Evolutionary conservation across 2,797 vertebrate species (phyloP).

Genomic region (Enoplosus armatus): DNA sequence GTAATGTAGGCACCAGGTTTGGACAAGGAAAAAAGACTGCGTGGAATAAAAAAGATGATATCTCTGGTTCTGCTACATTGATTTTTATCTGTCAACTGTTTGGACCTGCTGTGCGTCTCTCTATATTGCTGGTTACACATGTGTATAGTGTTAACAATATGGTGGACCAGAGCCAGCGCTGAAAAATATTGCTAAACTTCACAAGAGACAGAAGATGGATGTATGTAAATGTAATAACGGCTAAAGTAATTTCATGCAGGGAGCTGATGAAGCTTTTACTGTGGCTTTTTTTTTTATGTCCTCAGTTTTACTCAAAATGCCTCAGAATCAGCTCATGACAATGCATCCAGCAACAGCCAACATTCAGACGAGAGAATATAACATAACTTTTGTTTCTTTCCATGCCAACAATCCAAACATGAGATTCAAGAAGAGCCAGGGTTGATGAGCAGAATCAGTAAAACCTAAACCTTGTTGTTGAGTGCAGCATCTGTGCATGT

Average conservation of each 20-base stretch:
- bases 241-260: background rate
- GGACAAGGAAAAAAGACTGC: background rate
- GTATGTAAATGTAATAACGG: background rate
- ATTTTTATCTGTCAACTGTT: no score
- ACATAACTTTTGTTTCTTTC: background rate
- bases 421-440: background rate
- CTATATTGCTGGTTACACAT: background rate
- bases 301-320: background rate
- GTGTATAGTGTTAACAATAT: background rate
- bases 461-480: background rate
- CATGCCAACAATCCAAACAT: background rate
- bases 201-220: background rate
- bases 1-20: background rate
- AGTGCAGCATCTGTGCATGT: background rate
- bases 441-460: background rate
- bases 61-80: background rate
- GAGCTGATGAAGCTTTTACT: background rate
- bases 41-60: background rate
- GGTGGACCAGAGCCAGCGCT: background rate
- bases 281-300: conserved; percentile 2
- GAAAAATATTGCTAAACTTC: background rate
- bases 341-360: background rate
- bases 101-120: background rate
- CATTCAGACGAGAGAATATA: background rate
- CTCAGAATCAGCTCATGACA: background rate